Evolutionary conservation across 2,888 invertebrate genomes (phyloP), one percentile per base, ranked within the genome.

Genomic region (Kuschelorhynchus macadamiae): DNA sequence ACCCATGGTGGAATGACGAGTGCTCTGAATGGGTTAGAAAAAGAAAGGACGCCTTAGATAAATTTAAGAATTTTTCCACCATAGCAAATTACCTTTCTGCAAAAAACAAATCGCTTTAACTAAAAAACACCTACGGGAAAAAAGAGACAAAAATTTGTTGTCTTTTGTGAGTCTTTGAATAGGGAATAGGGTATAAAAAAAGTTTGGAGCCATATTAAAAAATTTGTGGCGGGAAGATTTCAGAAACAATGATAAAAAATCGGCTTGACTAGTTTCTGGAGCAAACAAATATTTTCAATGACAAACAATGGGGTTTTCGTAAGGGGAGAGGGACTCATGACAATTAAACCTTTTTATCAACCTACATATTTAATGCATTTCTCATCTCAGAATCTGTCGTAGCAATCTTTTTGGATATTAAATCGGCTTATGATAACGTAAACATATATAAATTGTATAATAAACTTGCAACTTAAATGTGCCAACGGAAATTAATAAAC

Each of bases 341-440:
- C n/a, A n/a, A n/a, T n/a, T n/a, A n/a, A n/a, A n/a, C n/a, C n/a
- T n/a, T n/a, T n/a, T n/a, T n/a, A n/a, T n/a, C n/a, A n/a, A n/a
- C n/a, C n/a, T n/a, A n/a, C n/a, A n/a, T n/a, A n/a, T n/a, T n/a
- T n/a, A n/a, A n/a, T n/a, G n/a, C n/a, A n/a, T n/a, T n/a, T 14
- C 11, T 16, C 12, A 30, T 39, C 12, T 36, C n/a, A n/a, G 18
- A 47, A 33, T 20, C 32, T 1, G 47, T 47, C 1, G 4, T 47
- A 3, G 59, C 47, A 7, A 32, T 47, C 8, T 59, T 59, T 30
- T 1, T 59, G 46, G 59, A 59, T 14, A 59, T 59, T 18, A 46
- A 59, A 44, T 21, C 44, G 5, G 57, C 57, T n/a, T 59, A 59
- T 18, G 47, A 46, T 21, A 30, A 18, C 20, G 39, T 60, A 3